Base-by-base conservation (phyloP, 2,797 vertebrate species). In the Scolopax rusticola region DNA sequence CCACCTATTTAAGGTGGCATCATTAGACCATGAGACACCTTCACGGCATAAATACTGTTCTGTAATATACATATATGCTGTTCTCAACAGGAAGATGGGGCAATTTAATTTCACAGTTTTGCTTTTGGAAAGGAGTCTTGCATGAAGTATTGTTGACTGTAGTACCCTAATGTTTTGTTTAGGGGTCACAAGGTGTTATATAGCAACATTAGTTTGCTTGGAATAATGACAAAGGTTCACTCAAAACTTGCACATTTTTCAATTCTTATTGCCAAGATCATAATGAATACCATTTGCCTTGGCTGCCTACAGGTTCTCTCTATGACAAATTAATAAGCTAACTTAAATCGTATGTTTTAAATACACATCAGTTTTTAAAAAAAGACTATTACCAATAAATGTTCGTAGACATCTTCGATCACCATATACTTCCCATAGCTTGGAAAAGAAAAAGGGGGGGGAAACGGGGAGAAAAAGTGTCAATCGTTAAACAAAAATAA, bases 341-440 rank as follows among this genome's bases (percentile, higher is more conserved):
- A 71, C 3, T 23, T 84, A 84, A 83, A 69, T 24, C 12, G 51
- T 7, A 79, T 32, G 9, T 45, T 73, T 68, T 54, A 68, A 61
- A 77, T 30, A 68, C 23, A 47, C 17, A 54, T 40, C 12, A 77
- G 12, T 24, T 91, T n/a, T 15, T 15, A 61, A 79, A 48, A 93
- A 36, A 87, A 63, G 53, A 81, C 23, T 32, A 97, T 99, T 98
- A 99, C 99, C 99, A 85, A 99, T 99, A 97, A 99, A 99, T 0
- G 99, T 99, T 88, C 99, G 98, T 75, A 99, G 97, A 87, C 99
- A 99, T 97, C 99, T 98, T 94, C 99, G 98, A 70, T 99, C 99
- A 32, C 97, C 98, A 70, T 99, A 99, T 33, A 99, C 99, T 89
- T 99, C 99, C 99, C 99, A 99, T 1, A 99, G 96, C 99, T 99